Evolutionary conservation across 64 coral and sea anemone species (phyloP).

Genomic region (Stichodactyla mertensii): DNA sequence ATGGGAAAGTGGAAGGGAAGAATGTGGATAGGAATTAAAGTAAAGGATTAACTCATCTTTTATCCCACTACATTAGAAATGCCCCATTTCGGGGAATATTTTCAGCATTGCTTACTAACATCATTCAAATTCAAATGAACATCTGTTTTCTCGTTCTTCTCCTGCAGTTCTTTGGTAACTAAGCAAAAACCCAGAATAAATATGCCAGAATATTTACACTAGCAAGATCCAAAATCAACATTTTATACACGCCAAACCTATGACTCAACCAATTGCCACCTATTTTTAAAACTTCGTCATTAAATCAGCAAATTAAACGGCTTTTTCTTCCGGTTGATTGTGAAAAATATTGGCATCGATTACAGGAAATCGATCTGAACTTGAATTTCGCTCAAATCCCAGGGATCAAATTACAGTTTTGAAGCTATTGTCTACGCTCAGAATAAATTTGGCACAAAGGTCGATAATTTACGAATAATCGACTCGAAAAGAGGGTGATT

Average conservation of each 20-base stretch:
- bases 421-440: neutral
- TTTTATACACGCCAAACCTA: neutral
- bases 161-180: neutral
- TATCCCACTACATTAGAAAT: too few relatives aligned
- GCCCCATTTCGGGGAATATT: too few relatives aligned
- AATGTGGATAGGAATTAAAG: too few relatives aligned
- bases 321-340: neutral
- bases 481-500: neutral
- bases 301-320: neutral
- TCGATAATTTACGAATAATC: neutral
- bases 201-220: neutral
- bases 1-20: too few relatives aligned
- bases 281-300: neutral
- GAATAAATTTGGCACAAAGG: neutral
- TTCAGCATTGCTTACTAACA: too few relatives aligned
- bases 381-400: neutral
- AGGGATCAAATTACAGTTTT: neutral
- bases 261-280: neutral
- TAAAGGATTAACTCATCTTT: too few relatives aligned
- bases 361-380: neutral
- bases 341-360: neutral
- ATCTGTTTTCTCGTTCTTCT: too few relatives aligned
- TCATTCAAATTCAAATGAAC: too few relatives aligned
- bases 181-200: neutral
- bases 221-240: neutral